Base-by-base conservation (phyloP, 2,888 invertebrate species). In the Ditula angustiorana region DNA sequence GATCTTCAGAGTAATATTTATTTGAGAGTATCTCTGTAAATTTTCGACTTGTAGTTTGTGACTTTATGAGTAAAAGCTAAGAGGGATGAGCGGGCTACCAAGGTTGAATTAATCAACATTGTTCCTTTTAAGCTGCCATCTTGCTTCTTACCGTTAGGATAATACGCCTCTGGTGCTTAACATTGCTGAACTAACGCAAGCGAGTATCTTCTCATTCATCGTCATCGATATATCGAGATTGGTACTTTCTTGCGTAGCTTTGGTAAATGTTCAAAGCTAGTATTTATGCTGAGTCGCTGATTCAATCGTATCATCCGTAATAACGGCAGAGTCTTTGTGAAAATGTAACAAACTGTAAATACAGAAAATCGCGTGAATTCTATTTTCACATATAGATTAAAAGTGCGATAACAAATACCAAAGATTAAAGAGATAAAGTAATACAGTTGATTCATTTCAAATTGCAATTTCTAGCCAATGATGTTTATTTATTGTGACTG, bases 381-480 rank as follows among this genome's bases (percentile, higher is more conserved):
- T 33, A 33, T 58, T 63, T 52, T 63, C 57, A 44, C 50, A n/a
- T 35, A 16, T 26, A 41, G 41, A 44, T 26, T 21, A 52, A n/a
- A 46, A 30, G 50, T 30, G 23, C 35, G 13, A 57, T 49, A 63
- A 46, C 44, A 52, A 52, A 52, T 52, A 50, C 24, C 41, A 50
- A 58, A 44, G 57, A 56, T 56, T 49, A 47, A 61, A 46, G 11
- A 50, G 30, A 62, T 50, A 28, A 57, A 41, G 16, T 3, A 8
- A 10, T 56, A 3, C 1, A 37, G 10, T 8, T 21, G 13, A 49
- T 37, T 10, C 13, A 30, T 35, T 16, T 56, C 4, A 37, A 56
- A 28, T 10, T 26, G 11, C 21, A 13, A 37, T 35, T 23, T 11
- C 30, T 16, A 46, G 23, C 35, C 46, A 11, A 13, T 0, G 10